Conservation (phyloP, 2,888 invertebrate genomes). For the Heliothis peltigera region DNA sequence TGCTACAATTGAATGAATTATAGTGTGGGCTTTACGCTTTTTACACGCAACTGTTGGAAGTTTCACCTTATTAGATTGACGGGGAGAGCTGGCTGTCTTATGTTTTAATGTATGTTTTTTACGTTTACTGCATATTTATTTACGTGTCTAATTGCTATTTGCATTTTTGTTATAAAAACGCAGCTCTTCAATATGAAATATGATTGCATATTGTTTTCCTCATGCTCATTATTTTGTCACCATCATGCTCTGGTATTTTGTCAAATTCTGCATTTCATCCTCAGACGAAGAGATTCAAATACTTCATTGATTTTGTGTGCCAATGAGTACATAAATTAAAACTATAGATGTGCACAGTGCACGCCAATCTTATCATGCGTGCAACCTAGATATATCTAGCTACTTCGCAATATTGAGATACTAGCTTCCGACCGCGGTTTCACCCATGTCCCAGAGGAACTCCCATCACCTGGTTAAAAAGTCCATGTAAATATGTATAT, state of each 20-base stretch:
- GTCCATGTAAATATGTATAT: too few species aligned
- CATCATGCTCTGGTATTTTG: background rate
- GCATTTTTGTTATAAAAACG: too few species aligned
- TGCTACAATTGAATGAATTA: background rate
- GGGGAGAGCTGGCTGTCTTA: background rate
- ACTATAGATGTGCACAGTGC: background rate
- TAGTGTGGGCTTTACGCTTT: background rate
- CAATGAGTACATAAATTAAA: constrained; percentile 22
- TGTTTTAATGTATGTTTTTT: too few species aligned
- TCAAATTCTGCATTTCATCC: background rate
- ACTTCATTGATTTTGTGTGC: constrained; percentile 14
- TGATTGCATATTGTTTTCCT: background rate
- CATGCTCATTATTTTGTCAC: background rate
- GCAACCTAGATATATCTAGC: constrained; percentile 14
- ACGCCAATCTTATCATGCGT: constrained; percentile 26
- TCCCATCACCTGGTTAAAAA: too few species aligned
- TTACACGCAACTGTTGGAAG: too few species aligned
- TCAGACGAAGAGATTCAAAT: background rate
- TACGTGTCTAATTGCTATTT: background rate
- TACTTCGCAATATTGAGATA: background rate
- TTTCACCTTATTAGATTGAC: background rate
- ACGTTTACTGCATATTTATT: background rate
- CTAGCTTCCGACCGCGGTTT: too few species aligned
- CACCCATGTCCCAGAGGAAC: too few species aligned
- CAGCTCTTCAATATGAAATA: too few species aligned